Base-by-base conservation (phyloP, 2,888 invertebrate species). In the Eupeodes latifasciatus region DNA sequence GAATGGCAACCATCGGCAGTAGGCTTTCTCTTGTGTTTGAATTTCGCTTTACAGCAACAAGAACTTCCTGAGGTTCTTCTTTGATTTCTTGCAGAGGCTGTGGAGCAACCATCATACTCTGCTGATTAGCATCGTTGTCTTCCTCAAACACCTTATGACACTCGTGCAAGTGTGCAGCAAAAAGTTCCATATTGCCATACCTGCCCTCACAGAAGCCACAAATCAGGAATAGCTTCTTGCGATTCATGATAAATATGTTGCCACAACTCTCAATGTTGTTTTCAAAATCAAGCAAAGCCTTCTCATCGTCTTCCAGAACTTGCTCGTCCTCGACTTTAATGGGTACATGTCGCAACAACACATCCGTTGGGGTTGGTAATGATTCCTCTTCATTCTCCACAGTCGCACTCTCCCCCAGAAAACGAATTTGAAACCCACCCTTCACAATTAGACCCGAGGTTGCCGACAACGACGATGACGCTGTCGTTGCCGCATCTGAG, bases 141-240 rank as follows among this genome's bases (percentile, higher is more conserved):
- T 84, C 81, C 19, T 88, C 55, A 49, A 89, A 85, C 1, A 85
- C 55, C 0, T 90, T 90, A 83, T 93, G 93, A 59, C 91, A 90
- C 81, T 91, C 91, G 5, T 90, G 90, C 44, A 93, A 82, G 80
- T 93, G 93, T 72, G 86, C 75, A 5, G 91, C 90, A 72, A 93
- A 90, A 5, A 91, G 86, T 36, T 91, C 91, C 79, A 90, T 84
- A 59, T 91, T 91, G 10, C 91, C 91, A 72, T 91, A 90, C 90
- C 90, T 83, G 81, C 90, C 82, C 55, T 91, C 91, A 81, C 93
- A 93, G 71, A 90, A 90, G 55, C 90, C 93, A 90, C 91, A 93
- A 44, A 86, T 91, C 78, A 90, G 89, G 64, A 91, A 91, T 27
- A 92, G 62, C 79, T 90, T 90, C 75, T 89, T 82, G 9, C 90